A percentile compares a stretch with the other conserved stretches of the same genome.
phyloP scores from a whole-genome alignment of 2,888 invertebrate genomes.

The Drosophila peninsularis region DNA sequence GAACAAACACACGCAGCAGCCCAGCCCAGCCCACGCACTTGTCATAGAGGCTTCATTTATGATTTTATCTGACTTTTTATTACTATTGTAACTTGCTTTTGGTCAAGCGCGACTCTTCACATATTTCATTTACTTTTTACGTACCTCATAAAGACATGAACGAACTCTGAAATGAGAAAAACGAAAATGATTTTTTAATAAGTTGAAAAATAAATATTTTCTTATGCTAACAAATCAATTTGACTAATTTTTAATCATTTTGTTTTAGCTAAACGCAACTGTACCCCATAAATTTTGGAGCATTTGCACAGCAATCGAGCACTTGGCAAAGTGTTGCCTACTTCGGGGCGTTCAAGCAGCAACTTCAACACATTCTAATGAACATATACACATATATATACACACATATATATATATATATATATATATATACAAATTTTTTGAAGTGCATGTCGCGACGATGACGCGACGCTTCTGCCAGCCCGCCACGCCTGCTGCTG shows the following conservation, averaged over 20 bases:
- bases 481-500: conserved; percentile 21
- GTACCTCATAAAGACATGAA: conserved; percentile 73
- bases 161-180: conserved; percentile 57
- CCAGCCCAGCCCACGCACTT: conserved; percentile 68
- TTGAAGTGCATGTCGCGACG: conserved; percentile 78
- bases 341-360: conserved; percentile 71
- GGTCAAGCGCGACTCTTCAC: conserved; percentile 42
- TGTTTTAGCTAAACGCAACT: conserved; percentile 41
- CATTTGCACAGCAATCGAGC: conserved; percentile 28
- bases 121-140: conserved; percentile 36
- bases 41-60: conserved; percentile 77
- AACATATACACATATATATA: conserved; percentile 52
- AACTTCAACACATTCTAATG: conserved; percentile 66
- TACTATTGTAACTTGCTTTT: conserved; percentile 10
- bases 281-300: conserved; percentile 31
- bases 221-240: no score
- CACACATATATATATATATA: conserved; percentile 14
- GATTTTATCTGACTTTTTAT: conserved; percentile 51
- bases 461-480: conserved; percentile 72
- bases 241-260: no score
- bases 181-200: conserved; percentile 9
- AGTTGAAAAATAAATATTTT: conserved; percentile 1
- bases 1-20: conserved; percentile 26
- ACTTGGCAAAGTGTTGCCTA: conserved; percentile 67
- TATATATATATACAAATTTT: conserved; percentile 35